Conservation (phyloP, 2,888 invertebrate species). For the Drosophila koepferae region DNA sequence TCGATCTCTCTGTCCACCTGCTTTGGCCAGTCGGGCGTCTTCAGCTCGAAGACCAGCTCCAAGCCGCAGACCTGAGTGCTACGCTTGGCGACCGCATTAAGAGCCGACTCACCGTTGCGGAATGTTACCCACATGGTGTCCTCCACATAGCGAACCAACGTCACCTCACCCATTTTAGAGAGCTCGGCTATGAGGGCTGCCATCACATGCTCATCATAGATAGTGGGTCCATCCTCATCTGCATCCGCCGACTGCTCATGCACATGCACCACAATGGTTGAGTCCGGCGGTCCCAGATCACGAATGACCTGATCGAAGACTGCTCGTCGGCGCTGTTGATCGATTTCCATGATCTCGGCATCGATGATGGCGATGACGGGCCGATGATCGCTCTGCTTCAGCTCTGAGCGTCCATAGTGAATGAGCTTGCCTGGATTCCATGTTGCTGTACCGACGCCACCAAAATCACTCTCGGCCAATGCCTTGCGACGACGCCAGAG, state of each 20-base stretch:
- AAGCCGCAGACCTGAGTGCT: conserved; percentile 88
- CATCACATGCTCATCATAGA: conserved; percentile 93
- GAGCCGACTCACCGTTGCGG: conserved; percentile 94
- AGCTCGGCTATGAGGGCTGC: conserved; percentile 92
- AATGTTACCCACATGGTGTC: conserved; percentile 97
- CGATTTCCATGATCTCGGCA: conserved; percentile 93
- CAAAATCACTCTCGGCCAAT: conserved; percentile 88
- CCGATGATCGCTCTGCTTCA: conserved; percentile 98
- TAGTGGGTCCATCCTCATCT: conserved; percentile 86
- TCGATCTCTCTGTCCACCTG: conserved; percentile 93
- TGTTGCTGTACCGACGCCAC: conserved; percentile 85
- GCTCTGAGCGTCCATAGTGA: conserved; percentile 95
- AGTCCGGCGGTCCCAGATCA: conserved; percentile 97
- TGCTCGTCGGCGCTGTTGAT: conserved; percentile 89
- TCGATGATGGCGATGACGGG: conserved; percentile 97
- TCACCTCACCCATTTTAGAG: conserved; percentile 94
- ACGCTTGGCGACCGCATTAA: conserved; percentile 89
- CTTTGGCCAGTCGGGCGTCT: conserved; percentile 94
- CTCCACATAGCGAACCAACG: conserved; percentile 95
- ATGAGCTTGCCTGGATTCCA: conserved; percentile 92
- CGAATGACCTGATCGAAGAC: conserved; percentile 92
- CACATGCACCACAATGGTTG: conserved; percentile 92
- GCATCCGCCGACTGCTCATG: conserved; percentile 87
- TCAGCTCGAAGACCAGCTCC: conserved; percentile 90
- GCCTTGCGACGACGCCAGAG: conserved; percentile 94